phyloP scores from a whole-genome alignment of 2,888 invertebrate genomes.

The Caenorhabditis sp. region DNA sequence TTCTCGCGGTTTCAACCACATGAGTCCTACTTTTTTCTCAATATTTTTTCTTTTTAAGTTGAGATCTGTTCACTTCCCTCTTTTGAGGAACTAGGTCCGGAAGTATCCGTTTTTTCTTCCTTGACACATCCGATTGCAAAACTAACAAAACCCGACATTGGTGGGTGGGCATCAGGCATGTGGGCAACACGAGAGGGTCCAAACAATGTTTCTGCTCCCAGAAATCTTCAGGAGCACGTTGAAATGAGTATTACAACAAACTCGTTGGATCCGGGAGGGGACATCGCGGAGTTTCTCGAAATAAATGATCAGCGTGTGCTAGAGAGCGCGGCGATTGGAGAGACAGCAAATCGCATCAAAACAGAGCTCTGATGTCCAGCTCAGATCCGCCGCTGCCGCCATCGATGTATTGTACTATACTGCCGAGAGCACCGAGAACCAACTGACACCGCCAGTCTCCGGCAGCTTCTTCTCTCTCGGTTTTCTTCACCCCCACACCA shows the following conservation, averaged over 20 bases:
- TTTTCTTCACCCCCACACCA: slow-evolving; percentile 22
- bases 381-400: slow-evolving; percentile 16
- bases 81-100: slow-evolving; percentile 14
- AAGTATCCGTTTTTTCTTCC: slow-evolving; percentile 40
- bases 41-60: not conserved
- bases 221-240: slow-evolving; percentile 40
- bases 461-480: not conserved
- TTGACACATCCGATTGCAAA: slow-evolving; percentile 37
- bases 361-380: slow-evolving; percentile 51
- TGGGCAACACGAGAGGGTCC: slow-evolving; percentile 25
- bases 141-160: slow-evolving; percentile 20
- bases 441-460: slow-evolving; percentile 53
- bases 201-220: slow-evolving; percentile 29
- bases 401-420: slow-evolving; percentile 44
- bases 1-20: too few relatives aligned
- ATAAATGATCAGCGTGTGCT: slow-evolving; percentile 41
- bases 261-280: not conserved
- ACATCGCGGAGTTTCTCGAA: slow-evolving; percentile 40
- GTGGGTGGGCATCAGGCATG: slow-evolving; percentile 46
- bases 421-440: slow-evolving; percentile 31
- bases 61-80: not conserved
- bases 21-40: not conserved
- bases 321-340: slow-evolving; percentile 26
- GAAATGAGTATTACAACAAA: slow-evolving; percentile 57
- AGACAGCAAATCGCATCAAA: slow-evolving; percentile 24